Evolutionary conservation across 2,888 invertebrate species (phyloP).

Genomic region (Dryomyza anilis): DNA sequence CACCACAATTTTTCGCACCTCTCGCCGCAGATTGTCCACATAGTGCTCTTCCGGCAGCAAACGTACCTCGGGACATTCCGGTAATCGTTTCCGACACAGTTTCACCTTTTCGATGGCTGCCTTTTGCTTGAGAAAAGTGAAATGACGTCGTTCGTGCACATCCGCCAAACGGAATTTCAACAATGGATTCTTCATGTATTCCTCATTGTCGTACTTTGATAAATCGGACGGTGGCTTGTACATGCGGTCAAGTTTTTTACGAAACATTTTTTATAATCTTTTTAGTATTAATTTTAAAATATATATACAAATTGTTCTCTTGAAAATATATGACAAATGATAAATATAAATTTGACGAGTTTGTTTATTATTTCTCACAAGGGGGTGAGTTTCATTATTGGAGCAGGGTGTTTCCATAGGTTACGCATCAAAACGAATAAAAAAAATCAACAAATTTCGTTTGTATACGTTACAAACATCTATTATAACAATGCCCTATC

Average conservation of each 20-base stretch:
- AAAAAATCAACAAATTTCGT: too few relatives aligned
- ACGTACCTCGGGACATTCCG: constrained; percentile 62
- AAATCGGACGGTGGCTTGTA: constrained; percentile 55
- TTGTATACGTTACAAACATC: too few relatives aligned
- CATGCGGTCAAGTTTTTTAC: constrained; percentile 51
- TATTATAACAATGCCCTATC: too few relatives aligned
- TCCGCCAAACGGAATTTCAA: constrained; percentile 55
- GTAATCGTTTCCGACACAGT: constrained; percentile 41
- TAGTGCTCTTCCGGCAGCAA: constrained; percentile 64
- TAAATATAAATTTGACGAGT: background rate
- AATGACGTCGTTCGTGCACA: constrained; percentile 56
- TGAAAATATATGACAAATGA: background rate
- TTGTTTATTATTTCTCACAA: too few relatives aligned
- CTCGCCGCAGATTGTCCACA: constrained; percentile 65
- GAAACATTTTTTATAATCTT: constrained; percentile 42
- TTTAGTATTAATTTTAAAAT: background rate
- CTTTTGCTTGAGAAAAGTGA: constrained; percentile 51
- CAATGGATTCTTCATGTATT: constrained; percentile 57
- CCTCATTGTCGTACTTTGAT: constrained; percentile 58
- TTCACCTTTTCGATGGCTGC: constrained; percentile 56
- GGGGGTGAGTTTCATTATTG: constrained; percentile 5
- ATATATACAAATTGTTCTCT: background rate
- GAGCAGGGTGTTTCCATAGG: constrained; percentile 3
- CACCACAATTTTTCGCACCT: constrained; percentile 66
- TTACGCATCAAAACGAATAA: too few relatives aligned